A percentile compares a stretch with the other conserved stretches of the same genome.
phyloP scores from a whole-genome alignment of 2,888 invertebrate genomes.

The Abscondita cerata region DNA sequence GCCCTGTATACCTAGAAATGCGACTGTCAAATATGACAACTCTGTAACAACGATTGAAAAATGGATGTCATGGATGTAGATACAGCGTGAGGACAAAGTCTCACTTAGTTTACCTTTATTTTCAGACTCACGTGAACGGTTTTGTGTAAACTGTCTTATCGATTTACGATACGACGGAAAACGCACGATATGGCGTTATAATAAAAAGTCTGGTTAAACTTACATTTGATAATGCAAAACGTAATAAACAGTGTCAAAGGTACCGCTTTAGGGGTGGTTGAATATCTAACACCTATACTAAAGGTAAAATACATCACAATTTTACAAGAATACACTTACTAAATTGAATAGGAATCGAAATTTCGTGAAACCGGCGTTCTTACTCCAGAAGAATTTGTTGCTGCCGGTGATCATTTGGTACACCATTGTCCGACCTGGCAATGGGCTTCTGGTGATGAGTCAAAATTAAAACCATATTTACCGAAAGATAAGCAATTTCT shows the following conservation, averaged over 20 bases:
- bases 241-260: conserved; percentile 95
- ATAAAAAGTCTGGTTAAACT: background rate
- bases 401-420: conserved; percentile 97
- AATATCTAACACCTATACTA: conserved; percentile 93
- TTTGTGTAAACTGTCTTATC: too few species aligned
- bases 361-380: conserved; percentile 97
- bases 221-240: conserved; percentile 78
- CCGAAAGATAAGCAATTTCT: conserved; percentile 97
- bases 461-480: conserved; percentile 87
- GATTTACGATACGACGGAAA: too few species aligned
- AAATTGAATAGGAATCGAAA: conserved; percentile 81
- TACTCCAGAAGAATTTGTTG: conserved; percentile 99
- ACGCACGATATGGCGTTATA: too few species aligned
- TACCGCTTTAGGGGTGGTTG: conserved; percentile 93
- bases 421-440: conserved; percentile 99
- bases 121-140: too few species aligned
- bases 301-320: conserved; percentile 73
- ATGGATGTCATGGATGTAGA: too few species aligned
- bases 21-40: too few species aligned
- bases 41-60: too few species aligned
- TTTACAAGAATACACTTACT: background rate
- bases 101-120: too few species aligned
- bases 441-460: conserved; percentile 93
- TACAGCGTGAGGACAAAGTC: too few species aligned
- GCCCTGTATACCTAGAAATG: too few species aligned